phyloP scores from a whole-genome alignment of 2,888 invertebrate genomes.

The Eucera pruinosa region DNA sequence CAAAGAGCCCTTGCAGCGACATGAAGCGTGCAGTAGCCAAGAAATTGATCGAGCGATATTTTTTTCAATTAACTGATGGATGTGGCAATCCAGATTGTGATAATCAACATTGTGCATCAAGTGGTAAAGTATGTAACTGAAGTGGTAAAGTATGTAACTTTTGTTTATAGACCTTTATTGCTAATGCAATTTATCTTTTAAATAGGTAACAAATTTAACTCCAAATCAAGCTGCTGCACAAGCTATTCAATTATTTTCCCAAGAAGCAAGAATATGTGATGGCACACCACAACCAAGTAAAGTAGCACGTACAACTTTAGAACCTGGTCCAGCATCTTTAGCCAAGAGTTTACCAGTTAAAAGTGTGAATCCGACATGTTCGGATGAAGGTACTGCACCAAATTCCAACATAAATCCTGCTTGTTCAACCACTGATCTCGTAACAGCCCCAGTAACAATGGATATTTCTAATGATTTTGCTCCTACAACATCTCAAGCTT shows the following conservation, averaged over 20 bases:
- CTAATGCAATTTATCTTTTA: constrained; percentile 50
- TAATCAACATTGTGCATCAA: constrained; percentile 95
- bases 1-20: constrained; percentile 83
- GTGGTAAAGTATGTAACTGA: constrained; percentile 89
- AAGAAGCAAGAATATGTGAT: constrained; percentile 94
- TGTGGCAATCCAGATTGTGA: constrained; percentile 95
- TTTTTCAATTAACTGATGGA: constrained; percentile 96
- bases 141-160: background rate
- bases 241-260: constrained; percentile 93
- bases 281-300: constrained; percentile 88
- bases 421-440: background rate
- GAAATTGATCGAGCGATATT: constrained; percentile 95
- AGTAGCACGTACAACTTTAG: constrained; percentile 88
- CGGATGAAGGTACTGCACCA: constrained; percentile 80
- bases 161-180: background rate
- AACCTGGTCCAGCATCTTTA: constrained; percentile 81
- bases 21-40: constrained; percentile 88
- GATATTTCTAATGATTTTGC: constrained; percentile 7
- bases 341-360: constrained; percentile 82
- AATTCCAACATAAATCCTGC: constrained; percentile 30
- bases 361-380: constrained; percentile 82
- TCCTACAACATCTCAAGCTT: background rate
- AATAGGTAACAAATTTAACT: constrained; percentile 89
- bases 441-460: background rate
- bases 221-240: constrained; percentile 96